Evolutionary conservation across 1,140 invertebrate genomes (phyloP), one percentile per base, ranked within the genome.

Genomic region (Saccostrea cuccullata): DNA sequence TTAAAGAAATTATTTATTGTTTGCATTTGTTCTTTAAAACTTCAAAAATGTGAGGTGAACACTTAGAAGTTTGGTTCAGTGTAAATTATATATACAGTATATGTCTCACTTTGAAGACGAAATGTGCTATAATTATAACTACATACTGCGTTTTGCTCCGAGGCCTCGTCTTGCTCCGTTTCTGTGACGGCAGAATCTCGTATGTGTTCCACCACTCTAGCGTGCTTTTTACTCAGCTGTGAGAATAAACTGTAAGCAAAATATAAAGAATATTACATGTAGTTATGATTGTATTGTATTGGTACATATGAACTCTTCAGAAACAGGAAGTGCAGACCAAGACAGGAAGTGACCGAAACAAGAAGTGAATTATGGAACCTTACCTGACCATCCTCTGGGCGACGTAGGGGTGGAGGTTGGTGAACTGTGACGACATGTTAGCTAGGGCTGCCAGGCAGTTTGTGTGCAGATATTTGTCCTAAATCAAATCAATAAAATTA

Each of bases 401-500:
- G 40, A 99, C 99, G 95, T 99, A 99, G 0, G 98, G 98, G 96
- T 99, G 98, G 30, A 99, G 95, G 88, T 97, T 96, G 93, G 97
- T 96, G 94, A 99, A 99, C 94, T 99, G 98, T 89, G 97, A 97
- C 77, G 98, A 97, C 98, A 99, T 99, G 93, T 99, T 99, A 60
- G 99, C 99, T 89, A 99, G 96, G 8, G 99, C 98, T 73, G 99
- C 99, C 84, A 99, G 96, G 95, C 99, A 95, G 90, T 95, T 95
- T 2, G 95, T 95, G 90, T 95, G 95, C 17, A 95, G 92, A 88
- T 95, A 95, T 88, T 95, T 94, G 89, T 95, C 95, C 93, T 94
- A 90, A 73, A 90, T n/a, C 0, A 36, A 36, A 36, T 1, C 30
- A 36, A 36, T n/a, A n/a, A n/a, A n/a, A n/a, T n/a, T n/a, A n/a